phyloP scores from a whole-genome alignment of 2,888 invertebrate genomes.

The Cheilosia vulpina region DNA sequence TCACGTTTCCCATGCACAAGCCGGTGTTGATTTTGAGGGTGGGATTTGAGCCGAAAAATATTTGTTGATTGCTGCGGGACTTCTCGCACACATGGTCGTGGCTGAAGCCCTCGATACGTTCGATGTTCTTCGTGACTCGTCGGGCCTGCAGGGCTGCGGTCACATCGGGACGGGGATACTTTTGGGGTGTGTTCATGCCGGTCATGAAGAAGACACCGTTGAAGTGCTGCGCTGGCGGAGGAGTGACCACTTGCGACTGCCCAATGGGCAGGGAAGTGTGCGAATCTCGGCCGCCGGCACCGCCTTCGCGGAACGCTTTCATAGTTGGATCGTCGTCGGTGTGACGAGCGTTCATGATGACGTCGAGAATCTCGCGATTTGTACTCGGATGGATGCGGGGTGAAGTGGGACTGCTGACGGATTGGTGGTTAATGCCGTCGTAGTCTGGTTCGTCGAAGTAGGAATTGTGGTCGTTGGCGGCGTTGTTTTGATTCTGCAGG shows the following conservation, averaged over 20 bases:
- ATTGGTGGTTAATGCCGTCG: slow-evolving; percentile 75
- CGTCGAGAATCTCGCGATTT: slow-evolving; percentile 86
- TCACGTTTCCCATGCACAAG: slow-evolving; percentile 58
- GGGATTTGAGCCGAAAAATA: slow-evolving; percentile 82
- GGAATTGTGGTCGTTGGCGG: slow-evolving; percentile 69
- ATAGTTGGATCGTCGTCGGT: slow-evolving; percentile 83
- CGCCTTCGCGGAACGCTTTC: slow-evolving; percentile 81
- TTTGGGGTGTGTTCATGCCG: slow-evolving; percentile 84
- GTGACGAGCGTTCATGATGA: slow-evolving; percentile 85
- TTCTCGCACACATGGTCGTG: slow-evolving; percentile 85
- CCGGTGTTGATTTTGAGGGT: slow-evolving; percentile 79
- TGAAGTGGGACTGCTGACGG: slow-evolving; percentile 74
- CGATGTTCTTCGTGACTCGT: slow-evolving; percentile 89
- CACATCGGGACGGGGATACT: slow-evolving; percentile 83
- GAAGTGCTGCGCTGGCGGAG: slow-evolving; percentile 83
- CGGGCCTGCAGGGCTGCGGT: slow-evolving; percentile 86
- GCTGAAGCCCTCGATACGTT: slow-evolving; percentile 87
- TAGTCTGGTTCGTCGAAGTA: slow-evolving; percentile 82
- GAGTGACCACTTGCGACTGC: slow-evolving; percentile 33
- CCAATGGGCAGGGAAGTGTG: slow-evolving; percentile 68
- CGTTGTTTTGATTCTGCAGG: slow-evolving; percentile 83
- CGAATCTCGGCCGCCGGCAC: slow-evolving; percentile 53
- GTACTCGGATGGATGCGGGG: slow-evolving; percentile 81
- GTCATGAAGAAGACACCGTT: slow-evolving; percentile 86
- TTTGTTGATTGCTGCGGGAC: slow-evolving; percentile 81